Conservation (phyloP, 2,888 invertebrate genomes). For the Ectemnius cavifrons region DNA sequence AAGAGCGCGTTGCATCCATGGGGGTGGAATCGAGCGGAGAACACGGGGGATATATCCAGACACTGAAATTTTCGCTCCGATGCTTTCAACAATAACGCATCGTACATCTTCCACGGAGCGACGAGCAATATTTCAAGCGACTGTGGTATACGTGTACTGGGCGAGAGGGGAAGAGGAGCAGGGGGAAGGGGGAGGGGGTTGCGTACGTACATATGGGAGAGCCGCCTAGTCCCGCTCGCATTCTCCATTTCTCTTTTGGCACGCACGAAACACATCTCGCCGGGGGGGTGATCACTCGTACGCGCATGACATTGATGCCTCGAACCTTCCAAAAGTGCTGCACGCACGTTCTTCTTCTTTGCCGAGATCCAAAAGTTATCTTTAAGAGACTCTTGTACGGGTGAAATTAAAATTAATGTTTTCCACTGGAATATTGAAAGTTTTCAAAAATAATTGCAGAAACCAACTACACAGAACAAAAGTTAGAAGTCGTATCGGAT, state of each 20-base stretch:
- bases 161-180: not conserved
- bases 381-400: no score
- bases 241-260: slow-evolving; percentile 15
- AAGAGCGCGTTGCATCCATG: slow-evolving; percentile 47
- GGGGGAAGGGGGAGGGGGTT: not conserved
- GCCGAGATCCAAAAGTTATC: no score
- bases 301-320: slow-evolving; percentile 38
- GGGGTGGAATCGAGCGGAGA: slow-evolving; percentile 56
- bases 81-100: slow-evolving; percentile 76
- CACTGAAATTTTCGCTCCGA: slow-evolving; percentile 75
- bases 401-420: no score
- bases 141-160: slow-evolving; percentile 53
- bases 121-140: slow-evolving; percentile 75
- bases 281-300: slow-evolving; percentile 44
- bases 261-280: slow-evolving; percentile 36
- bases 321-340: slow-evolving; percentile 53
- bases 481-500: no score
- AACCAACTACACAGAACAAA: no score
- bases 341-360: slow-evolving; percentile 18
- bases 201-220: not conserved
- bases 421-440: no score
- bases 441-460: no score
- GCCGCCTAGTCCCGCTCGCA: slow-evolving; percentile 8
- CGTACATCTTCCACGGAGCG: slow-evolving; percentile 74
- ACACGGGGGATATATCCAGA: slow-evolving; percentile 68